These are phyloP conservation scores for Palythoa caribaeorum DNA, from an alignment of 92 coral and sea anemone genomes.

Conservation along the genomic window DNA sequence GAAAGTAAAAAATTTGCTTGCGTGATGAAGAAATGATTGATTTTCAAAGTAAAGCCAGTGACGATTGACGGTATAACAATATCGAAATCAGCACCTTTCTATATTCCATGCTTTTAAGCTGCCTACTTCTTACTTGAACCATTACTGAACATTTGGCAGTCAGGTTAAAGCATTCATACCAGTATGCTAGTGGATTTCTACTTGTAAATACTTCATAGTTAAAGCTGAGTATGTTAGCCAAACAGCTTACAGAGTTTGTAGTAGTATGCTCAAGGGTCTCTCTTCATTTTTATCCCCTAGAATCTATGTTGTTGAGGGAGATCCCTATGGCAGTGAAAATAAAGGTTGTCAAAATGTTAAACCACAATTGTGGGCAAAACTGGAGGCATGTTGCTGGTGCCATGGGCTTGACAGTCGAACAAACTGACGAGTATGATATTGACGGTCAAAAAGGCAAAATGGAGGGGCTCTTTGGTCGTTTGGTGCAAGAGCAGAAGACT, in stretches of 20 bases:
- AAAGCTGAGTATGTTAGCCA: not conserved
- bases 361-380: slow-evolving; percentile 41
- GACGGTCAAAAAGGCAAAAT: slow-evolving; percentile 54
- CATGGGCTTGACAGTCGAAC: slow-evolving; percentile 63
- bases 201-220: not conserved
- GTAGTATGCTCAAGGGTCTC: not conserved
- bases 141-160: no score
- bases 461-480: slow-evolving; percentile 68
- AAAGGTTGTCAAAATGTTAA: slow-evolving; percentile 59
- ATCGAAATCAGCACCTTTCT: no score
- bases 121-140: no score
- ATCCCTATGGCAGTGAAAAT: slow-evolving; percentile 63
- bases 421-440: slow-evolving; percentile 43
- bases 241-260: not conserved
- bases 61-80: no score
- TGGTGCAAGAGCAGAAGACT: slow-evolving; percentile 59
- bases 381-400: slow-evolving; percentile 82
- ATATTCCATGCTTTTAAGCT: no score
- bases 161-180: no score
- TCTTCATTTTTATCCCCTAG: slow-evolving; percentile 40
- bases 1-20: no score
- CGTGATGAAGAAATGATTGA: no score
- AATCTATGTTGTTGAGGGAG: slow-evolving; percentile 59
- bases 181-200: no score
- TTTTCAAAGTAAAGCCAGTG: no score